Evolutionary conservation across 2,888 invertebrate species (phyloP), one percentile per base, ranked within the genome.

Genomic region (Cerceris ruficornis): DNA sequence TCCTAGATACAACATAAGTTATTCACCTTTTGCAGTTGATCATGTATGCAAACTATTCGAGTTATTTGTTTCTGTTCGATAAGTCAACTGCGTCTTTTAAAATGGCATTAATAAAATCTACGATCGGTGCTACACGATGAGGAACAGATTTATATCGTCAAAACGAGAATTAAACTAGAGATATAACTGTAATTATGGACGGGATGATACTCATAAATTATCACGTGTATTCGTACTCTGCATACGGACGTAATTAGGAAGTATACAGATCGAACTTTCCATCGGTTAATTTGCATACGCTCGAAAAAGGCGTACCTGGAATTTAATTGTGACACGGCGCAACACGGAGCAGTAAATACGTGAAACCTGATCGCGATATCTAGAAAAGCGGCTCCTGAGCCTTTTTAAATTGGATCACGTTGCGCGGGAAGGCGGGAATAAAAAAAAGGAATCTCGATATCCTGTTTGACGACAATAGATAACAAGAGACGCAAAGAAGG

Each of bases 351-450:
- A 17, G 15, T 65, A 72, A 65, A 71, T 72, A 54, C 17, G 57
- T 60, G 17, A 77, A 77, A 79, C 71, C 57, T 61, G 77, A 77
- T 70, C 74, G 28, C 7, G n/a, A 70, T 71, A 74, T 57, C 64
- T 52, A 65, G 65, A 28, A 68, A 75, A 75, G 49, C 49, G 58
- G 52, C 67, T 73, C n/a, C 62, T 50, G 14, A 39, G 43, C 28
- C 69, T 8, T 43, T 64, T 67, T 64, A 70, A 64, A 59, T 69
- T 55, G 42, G 50, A 55, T 70, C 58, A 8, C 39, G 39, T 62
- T 42, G 66, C 69, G 69, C 66, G 58, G 60, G 42, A 69, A 77
- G 6, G 0, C 11, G 28, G 28, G 28, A 4, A 65, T 52, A 60
- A 41, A 58, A 69, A 65, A 66, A 57, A 55, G 28, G 43, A 61